Evolutionary conservation across 2,113 vertebrate species (phyloP), one percentile per base, ranked within the genome.

Genomic region (Ptilorrhoa leucosticta): DNA sequence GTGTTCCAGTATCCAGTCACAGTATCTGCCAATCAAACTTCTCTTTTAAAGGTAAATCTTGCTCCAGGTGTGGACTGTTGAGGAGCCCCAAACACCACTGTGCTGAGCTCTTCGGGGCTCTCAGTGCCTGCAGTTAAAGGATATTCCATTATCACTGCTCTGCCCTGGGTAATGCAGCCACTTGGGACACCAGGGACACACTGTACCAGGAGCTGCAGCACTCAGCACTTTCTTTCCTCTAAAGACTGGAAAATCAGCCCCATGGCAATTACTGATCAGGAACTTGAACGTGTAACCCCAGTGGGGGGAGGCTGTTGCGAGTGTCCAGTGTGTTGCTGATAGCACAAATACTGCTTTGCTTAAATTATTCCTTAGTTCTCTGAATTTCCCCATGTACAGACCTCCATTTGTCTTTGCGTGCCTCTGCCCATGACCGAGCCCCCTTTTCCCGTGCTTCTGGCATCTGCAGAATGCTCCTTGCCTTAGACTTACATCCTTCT

Each of bases 61-160:
- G 17, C 8, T 44, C 7, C 24, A 45, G 13, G 15, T 33, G 50
- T 21, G 40, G 73, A 5, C 1, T 5, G 13, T 2, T 73, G 37
- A 56, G 69, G 73, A 70, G 2, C 16, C 35, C 30, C 42, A 33
- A 4, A 12, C 27, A 33, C 5, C 11, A 4, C 22, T 5, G 28
- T 19, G 14, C 31, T 20, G 22, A 58, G 48, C 24, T 47, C 30
- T n/a, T 4, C 8, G 33, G 56, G 31, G 35, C 13, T 40, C 31
- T 58, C 66, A 65, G 54, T 18, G 82, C 2, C 27, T 40, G 9
- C 28, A 23, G 19, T 22, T 53, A 16, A 54, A 44, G n/a, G 33
- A 7, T 6, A 5, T 4, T 13, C 22, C 3, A 3, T 9, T 37
- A 2, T 5, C 26, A 2, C 21, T 45, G 40, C 42, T 61, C 14